Conservation (phyloP, 2,797 vertebrate species). For the Anolis apletophallus region DNA sequence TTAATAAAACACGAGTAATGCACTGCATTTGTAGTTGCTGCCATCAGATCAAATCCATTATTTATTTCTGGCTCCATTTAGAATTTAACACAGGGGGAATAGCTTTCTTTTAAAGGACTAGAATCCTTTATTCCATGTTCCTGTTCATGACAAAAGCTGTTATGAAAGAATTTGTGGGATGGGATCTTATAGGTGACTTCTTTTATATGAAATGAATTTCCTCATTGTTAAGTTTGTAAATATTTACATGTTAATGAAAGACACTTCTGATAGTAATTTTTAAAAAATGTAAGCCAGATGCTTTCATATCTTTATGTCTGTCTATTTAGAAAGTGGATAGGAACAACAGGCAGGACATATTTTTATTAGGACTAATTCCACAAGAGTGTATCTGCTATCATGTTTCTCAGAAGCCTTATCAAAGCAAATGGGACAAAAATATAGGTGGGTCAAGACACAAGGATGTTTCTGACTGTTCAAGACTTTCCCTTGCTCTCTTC, state of each 20-base stretch:
- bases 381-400: too few relatives aligned
- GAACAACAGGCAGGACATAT: too few relatives aligned
- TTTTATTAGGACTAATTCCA: too few relatives aligned
- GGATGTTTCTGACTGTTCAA: background rate
- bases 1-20: constrained; percentile 44
- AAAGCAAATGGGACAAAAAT: too few relatives aligned
- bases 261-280: background rate
- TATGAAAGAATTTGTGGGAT: constrained; percentile 5
- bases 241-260: constrained; percentile 6
- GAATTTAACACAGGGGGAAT: constrained; percentile 16
- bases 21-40: constrained; percentile 15
- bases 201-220: constrained; percentile 8
- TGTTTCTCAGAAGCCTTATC: too few relatives aligned
- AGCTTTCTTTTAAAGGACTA: constrained; percentile 36
- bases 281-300: constrained; percentile 1
- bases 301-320: background rate
- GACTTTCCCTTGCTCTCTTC: background rate
- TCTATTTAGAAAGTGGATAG: background rate
- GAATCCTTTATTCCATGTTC: constrained; percentile 35
- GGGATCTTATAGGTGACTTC: constrained; percentile 38
- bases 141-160: constrained; percentile 32
- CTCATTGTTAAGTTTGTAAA: constrained; percentile 36
- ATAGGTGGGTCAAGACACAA: too few relatives aligned
- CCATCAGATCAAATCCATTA: constrained; percentile 32
- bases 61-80: constrained; percentile 42